A percentile compares a stretch with the other conserved stretches of the same genome.
These are phyloP conservation scores for Rapana venosa DNA, from an alignment of 2,888 invertebrate genomes.

Conservation along the genomic window DNA sequence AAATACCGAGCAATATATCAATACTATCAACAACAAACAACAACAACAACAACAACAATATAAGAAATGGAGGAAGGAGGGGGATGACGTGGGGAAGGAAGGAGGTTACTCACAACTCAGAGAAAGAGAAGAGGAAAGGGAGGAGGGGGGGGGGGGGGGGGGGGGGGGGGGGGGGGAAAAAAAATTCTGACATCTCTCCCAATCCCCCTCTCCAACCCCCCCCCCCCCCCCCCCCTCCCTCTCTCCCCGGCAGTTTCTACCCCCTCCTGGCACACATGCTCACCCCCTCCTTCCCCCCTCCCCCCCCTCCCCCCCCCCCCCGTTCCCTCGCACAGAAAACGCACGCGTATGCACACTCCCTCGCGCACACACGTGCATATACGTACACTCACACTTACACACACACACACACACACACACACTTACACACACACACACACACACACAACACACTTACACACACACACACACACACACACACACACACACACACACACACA, in stretches of 20 bases:
- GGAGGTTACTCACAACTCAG: background rate
- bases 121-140: background rate
- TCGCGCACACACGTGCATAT: background rate
- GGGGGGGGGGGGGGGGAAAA: background rate
- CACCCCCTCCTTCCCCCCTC: background rate
- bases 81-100: too few relatives aligned
- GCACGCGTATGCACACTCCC: too few relatives aligned
- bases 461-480: constrained; percentile 12
- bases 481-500: constrained; percentile 14
- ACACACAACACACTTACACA: background rate
- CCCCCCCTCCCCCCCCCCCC: background rate
- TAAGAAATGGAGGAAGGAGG: too few relatives aligned
- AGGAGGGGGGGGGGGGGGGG: background rate
- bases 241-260: background rate
- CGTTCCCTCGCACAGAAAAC: too few relatives aligned
- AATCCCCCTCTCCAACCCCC: background rate
- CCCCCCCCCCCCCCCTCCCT: background rate
- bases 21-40: too few relatives aligned
- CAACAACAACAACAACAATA: too few relatives aligned
- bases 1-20: too few relatives aligned
- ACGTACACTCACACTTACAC: background rate
- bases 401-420: constrained; percentile 18
- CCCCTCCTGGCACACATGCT: background rate
- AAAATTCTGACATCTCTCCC: background rate
- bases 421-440: constrained; percentile 4